Evolutionary conservation across 2,888 invertebrate species (phyloP).

Genomic region (Matsumyia berberina): DNA sequence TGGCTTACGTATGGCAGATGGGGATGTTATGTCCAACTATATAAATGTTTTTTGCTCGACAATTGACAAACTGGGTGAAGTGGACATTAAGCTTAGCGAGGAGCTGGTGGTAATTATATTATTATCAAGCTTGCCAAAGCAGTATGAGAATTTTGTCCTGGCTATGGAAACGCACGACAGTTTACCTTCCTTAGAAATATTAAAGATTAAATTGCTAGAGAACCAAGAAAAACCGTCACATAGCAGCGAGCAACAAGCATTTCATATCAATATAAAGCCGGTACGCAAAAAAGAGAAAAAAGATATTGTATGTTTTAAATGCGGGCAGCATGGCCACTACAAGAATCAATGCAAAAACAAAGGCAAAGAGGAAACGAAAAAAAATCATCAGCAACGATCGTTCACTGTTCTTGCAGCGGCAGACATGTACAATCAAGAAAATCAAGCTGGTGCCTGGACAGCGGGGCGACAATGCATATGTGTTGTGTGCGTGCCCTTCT

Average conservation of each 20-base stretch:
- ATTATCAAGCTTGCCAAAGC: conserved; percentile 49
- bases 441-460: conserved; percentile 7
- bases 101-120: conserved; percentile 55
- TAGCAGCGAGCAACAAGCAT: conserved; percentile 54
- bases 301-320: conserved; percentile 30
- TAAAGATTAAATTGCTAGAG: conserved; percentile 50
- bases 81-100: conserved; percentile 34
- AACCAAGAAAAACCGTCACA: conserved; percentile 27
- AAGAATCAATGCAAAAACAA: conserved; percentile 49
- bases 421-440: conserved; percentile 23
- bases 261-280: conserved; percentile 41
- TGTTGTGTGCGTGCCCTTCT: conserved; percentile 20
- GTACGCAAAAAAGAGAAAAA: conserved; percentile 45
- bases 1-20: conserved; percentile 51
- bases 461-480: conserved; percentile 25
- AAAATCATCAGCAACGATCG: conserved; percentile 39
- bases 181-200: conserved; percentile 34
- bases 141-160: conserved; percentile 51
- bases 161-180: no score
- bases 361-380: conserved; percentile 41
- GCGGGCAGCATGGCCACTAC: conserved; percentile 37
- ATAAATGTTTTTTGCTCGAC: conserved; percentile 62
- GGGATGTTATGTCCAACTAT: conserved; percentile 45
- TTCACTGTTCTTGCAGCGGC: conserved; percentile 46
- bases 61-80: conserved; percentile 50